These are phyloP conservation scores for Gouania willdenowi DNA, from an alignment of 2,797 vertebrate genomes.

Conservation along the genomic window DNA sequence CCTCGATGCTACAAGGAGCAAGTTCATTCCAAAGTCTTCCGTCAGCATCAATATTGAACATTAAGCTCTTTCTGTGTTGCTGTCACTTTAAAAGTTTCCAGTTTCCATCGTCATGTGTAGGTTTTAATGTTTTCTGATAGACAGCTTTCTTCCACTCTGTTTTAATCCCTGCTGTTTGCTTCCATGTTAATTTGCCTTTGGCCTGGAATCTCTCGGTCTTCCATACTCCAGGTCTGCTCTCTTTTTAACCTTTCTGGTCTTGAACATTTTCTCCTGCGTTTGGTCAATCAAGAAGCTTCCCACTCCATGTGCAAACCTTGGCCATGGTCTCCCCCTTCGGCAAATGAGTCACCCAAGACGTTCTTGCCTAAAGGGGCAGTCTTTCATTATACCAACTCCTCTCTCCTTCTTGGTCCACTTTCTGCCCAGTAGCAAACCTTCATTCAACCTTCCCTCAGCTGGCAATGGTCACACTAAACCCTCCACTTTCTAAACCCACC, in stretches of 20 bases:
- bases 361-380: neutral
- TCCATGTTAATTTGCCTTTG: neutral
- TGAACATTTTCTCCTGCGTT: neutral
- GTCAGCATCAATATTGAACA: constrained; percentile 66
- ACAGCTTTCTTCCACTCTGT: neutral
- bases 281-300: constrained; percentile 7
- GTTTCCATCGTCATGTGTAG: constrained; percentile 5
- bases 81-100: constrained; percentile 47
- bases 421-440: constrained; percentile 42
- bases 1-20: constrained; percentile 18
- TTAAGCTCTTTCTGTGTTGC: constrained; percentile 43
- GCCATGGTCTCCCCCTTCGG: neutral
- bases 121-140: constrained; percentile 17
- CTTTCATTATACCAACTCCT: constrained; percentile 22
- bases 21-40: constrained; percentile 44
- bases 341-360: constrained; percentile 17
- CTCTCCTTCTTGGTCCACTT: constrained; percentile 19
- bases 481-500: constrained; percentile 34
- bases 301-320: constrained; percentile 2
- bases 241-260: neutral
- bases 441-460: constrained; percentile 39
- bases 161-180: neutral
- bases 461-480: constrained; percentile 24
- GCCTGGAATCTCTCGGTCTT: constrained; percentile 3
- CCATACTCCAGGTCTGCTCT: neutral